Base-by-base conservation (phyloP, 2,888 invertebrate genomes). In the Spodoptera littoralis region DNA sequence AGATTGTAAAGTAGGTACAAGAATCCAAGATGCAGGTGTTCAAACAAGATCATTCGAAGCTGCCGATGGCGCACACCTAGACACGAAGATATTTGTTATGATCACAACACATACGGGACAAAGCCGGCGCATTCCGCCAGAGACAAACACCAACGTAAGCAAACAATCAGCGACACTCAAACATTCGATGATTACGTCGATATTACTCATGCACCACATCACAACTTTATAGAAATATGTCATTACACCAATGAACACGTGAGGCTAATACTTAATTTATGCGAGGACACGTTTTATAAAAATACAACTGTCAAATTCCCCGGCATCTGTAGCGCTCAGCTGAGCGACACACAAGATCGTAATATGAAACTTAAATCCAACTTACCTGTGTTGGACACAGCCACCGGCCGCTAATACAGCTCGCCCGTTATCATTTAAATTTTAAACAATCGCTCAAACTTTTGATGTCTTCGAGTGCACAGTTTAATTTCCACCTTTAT, bases 311-410 rank as follows among this genome's bases (percentile, higher is more conserved):
- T 86, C 85, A 80, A 81, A 82, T 76, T 76, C 44, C 70, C 79
- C 66, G 70, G 63, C 52, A 52, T 62, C 74, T 60, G 58, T 48
- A 60, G 60, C 61, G 68, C 76, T 77, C 77, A 78, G 78, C 80
- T 79, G 76, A 79, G 77, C 68, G 75, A 59, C 48, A 60, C 64
- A 59, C 46, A 41, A 58, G 53, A 49, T 55, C 24, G 41, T 60
- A 43, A 56, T 41, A 30, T 62, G 67, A 48, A 73, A 53, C 59
- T 68, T 27, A 65, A 53, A 59, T 65, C 30, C 27, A 65, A 87
- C 92, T 92, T 88, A 92, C 92, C 92, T 92, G 91, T 74, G 68
- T 76, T 56, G 70, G 70, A 77, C 75, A 78, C 81, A 70, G 79
- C 76, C 79, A 72, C 80, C 70, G 80, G 82, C 77, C 73, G 76